These are phyloP conservation scores for Atopsyche davidsoni DNA, from an alignment of 1,140 invertebrate species.

Conservation along the genomic window DNA sequence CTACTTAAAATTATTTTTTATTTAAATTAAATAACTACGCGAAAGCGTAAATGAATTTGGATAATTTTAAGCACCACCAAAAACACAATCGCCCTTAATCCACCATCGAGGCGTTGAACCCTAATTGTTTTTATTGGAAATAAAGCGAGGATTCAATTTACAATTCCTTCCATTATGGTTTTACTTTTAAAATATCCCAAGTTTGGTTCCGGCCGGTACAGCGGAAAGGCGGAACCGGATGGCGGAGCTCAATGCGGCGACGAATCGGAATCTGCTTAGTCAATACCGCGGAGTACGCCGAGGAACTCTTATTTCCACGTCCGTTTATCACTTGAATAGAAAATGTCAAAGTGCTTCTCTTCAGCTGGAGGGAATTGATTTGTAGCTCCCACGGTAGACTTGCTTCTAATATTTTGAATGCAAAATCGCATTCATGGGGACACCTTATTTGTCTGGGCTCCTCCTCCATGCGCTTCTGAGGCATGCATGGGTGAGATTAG, in stretches of 20 bases:
- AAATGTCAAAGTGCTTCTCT: conserved; percentile 26
- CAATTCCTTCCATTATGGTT: conserved; percentile 18
- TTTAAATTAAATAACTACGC: neutral
- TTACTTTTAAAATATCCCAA: conserved; percentile 22
- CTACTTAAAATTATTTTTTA: neutral
- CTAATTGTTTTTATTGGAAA: too few relatives aligned
- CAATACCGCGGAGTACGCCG: conserved; percentile 23
- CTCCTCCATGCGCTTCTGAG: too few relatives aligned
- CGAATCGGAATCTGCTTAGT: conserved; percentile 23
- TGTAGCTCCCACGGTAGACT: conserved; percentile 9
- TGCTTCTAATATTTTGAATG: too few relatives aligned
- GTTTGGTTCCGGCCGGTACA: conserved; percentile 11
- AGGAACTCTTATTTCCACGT: conserved; percentile 23
- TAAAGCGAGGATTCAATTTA: too few relatives aligned
- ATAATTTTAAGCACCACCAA: too few relatives aligned
- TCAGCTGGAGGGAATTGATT: conserved; percentile 23
- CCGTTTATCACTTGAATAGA: conserved; percentile 29
- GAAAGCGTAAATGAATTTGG: too few relatives aligned
- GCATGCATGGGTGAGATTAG: too few relatives aligned
- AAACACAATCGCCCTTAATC: too few relatives aligned
- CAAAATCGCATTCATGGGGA: too few relatives aligned
- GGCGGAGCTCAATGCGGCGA: conserved; percentile 20
- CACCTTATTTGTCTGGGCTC: too few relatives aligned
- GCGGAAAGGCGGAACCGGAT: conserved; percentile 25
- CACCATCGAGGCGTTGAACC: too few relatives aligned